Percentiles rank a stretch among this genome's conserved stretches.
phyloP scores from a whole-genome alignment of 2,888 invertebrate species.

The Xylota sylvarum region DNA sequence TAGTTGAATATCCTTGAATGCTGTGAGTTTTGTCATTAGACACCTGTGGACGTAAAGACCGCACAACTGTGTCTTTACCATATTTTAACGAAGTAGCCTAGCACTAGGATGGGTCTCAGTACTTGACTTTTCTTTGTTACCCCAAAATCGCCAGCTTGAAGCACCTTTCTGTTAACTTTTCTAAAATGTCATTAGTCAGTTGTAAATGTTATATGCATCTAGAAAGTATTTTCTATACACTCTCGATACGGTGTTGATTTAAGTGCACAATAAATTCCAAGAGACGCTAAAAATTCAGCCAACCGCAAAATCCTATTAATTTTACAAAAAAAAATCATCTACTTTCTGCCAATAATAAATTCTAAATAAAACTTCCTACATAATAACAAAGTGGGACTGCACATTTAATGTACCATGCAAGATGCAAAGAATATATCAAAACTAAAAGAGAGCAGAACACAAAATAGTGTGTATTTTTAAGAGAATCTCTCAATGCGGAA shows the following conservation, averaged over 20 bases:
- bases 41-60: too few relatives aligned
- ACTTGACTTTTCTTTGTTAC: too few relatives aligned
- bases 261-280: background rate
- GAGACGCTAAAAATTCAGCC: background rate
- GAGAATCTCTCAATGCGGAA: background rate
- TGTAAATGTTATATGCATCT: too few relatives aligned
- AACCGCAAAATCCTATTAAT: background rate
- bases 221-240: too few relatives aligned
- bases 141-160: too few relatives aligned
- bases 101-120: too few relatives aligned
- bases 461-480: background rate
- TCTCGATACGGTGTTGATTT: background rate
- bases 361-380: background rate
- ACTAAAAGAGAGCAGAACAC: background rate
- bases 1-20: too few relatives aligned
- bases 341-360: constrained; percentile 20
- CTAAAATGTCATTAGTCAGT: too few relatives aligned
- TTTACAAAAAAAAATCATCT: background rate
- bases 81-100: too few relatives aligned
- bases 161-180: too few relatives aligned
- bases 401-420: background rate
- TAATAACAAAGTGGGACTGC: background rate
- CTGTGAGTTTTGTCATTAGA: too few relatives aligned
- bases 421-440: constrained; percentile 2
- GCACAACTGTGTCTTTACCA: too few relatives aligned